phyloP scores from a whole-genome alignment of 2,888 invertebrate genomes.

The Conchocele bisecta region DNA sequence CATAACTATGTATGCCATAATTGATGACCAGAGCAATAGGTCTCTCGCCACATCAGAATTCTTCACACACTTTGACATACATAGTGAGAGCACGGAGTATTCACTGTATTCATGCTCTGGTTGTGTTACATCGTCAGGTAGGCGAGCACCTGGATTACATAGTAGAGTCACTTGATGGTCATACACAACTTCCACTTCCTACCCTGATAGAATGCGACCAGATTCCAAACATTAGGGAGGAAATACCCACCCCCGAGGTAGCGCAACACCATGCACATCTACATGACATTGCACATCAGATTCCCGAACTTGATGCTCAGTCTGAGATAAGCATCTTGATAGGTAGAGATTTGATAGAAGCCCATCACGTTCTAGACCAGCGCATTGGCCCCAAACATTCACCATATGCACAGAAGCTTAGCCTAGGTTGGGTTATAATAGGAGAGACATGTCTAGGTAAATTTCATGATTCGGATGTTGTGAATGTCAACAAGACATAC shows the following conservation, averaged over 20 bases:
- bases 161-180: slow-evolving; percentile 29
- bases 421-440: slow-evolving; percentile 38
- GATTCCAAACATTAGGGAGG: slow-evolving; percentile 30
- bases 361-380: slow-evolving; percentile 44
- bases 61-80: background rate
- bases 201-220: slow-evolving; percentile 31
- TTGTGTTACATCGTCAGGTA: background rate
- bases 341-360: slow-evolving; percentile 40
- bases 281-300: slow-evolving; percentile 6
- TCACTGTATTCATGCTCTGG: slow-evolving; percentile 9
- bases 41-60: slow-evolving; percentile 22
- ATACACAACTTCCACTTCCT: slow-evolving; percentile 11
- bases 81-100: slow-evolving; percentile 8
- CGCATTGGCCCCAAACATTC: slow-evolving; percentile 10
- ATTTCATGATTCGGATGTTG: slow-evolving; percentile 2
- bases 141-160: slow-evolving; percentile 19
- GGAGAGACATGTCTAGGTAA: slow-evolving; percentile 33
- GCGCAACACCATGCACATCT: slow-evolving; percentile 28
- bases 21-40: slow-evolving; percentile 34
- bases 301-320: slow-evolving; percentile 28
- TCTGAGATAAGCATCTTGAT: slow-evolving; percentile 30
- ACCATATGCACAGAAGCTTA: slow-evolving; percentile 42
- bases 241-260: slow-evolving; percentile 45
- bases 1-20: slow-evolving; percentile 7
- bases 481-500: slow-evolving; percentile 14